These are phyloP conservation scores for Bettongia penicillata DNA, from an alignment of 2,113 vertebrate species.

Conservation along the genomic window DNA sequence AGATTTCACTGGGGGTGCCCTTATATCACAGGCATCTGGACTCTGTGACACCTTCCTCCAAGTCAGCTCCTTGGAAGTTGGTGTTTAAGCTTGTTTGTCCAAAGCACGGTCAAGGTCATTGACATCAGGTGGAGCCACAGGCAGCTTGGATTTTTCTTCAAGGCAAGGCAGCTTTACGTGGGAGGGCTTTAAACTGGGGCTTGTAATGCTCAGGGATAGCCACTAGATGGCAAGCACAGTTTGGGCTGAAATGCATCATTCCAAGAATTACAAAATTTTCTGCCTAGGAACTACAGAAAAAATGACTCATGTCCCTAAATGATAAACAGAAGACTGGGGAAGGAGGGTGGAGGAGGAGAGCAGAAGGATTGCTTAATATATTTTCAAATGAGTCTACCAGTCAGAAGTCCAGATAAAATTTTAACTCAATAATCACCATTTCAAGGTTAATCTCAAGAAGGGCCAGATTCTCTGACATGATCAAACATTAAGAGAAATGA, in stretches of 20 bases:
- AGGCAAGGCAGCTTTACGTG: background rate
- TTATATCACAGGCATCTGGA: background rate
- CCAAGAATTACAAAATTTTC: background rate
- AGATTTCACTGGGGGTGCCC: background rate
- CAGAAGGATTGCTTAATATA: background rate
- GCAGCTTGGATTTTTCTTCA: background rate
- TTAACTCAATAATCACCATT: background rate
- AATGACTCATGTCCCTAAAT: constrained; percentile 20
- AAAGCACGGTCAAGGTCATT: background rate
- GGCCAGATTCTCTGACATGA: background rate
- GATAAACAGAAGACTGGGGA: background rate
- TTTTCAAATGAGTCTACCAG: background rate
- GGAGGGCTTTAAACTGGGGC: background rate
- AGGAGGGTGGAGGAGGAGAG: background rate
- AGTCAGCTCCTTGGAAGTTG: background rate
- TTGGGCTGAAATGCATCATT: constrained; percentile 64
- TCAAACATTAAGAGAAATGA: background rate
- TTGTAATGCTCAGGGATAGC: constrained; percentile 70
- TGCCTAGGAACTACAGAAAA: background rate
- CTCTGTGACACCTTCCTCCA: background rate
- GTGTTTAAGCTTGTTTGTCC: background rate
- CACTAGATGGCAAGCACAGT: constrained; percentile 85
- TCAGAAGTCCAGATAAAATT: background rate
- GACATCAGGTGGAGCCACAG: background rate
- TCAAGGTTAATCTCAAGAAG: background rate